Conservation (phyloP, 2,113 vertebrate genomes). For the Genyomyrus donnyi region DNA sequence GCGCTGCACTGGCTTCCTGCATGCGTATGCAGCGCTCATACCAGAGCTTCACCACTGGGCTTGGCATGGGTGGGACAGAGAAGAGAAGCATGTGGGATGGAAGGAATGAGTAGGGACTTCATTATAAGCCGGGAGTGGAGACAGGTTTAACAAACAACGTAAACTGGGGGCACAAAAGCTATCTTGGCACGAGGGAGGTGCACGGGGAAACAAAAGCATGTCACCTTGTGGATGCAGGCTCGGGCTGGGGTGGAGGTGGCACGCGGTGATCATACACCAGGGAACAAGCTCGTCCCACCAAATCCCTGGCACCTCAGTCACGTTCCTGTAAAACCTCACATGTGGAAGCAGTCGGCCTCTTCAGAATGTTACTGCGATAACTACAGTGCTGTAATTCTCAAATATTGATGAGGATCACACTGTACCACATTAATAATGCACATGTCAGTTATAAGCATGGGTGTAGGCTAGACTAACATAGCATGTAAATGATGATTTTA, state of each 20-base stretch:
- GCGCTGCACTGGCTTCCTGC: not conserved
- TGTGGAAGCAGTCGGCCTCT: not conserved
- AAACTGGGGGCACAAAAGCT: not conserved
- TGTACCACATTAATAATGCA: not conserved
- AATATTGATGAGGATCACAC: not conserved
- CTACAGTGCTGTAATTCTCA: not conserved
- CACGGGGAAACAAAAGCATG: not conserved
- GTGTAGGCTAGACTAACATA: not conserved
- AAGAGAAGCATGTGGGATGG: not conserved
- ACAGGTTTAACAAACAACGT: not conserved
- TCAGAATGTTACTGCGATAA: not conserved
- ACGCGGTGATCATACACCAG: not conserved
- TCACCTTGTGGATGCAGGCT: not conserved
- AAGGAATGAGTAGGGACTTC: not conserved
- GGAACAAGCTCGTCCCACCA: not conserved
- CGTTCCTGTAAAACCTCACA: not conserved
- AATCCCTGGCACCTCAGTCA: not conserved
- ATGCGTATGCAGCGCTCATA: not conserved
- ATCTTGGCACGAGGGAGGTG: not conserved
- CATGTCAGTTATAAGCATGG: not conserved
- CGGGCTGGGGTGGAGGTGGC: not conserved
- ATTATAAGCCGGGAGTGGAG: not conserved
- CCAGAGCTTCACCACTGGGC: not conserved
- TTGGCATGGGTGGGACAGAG: not conserved
- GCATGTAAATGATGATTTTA: conserved; percentile 2